Base-by-base conservation (phyloP, 2,797 vertebrate genomes). In the Perodicticus potto region DNA sequence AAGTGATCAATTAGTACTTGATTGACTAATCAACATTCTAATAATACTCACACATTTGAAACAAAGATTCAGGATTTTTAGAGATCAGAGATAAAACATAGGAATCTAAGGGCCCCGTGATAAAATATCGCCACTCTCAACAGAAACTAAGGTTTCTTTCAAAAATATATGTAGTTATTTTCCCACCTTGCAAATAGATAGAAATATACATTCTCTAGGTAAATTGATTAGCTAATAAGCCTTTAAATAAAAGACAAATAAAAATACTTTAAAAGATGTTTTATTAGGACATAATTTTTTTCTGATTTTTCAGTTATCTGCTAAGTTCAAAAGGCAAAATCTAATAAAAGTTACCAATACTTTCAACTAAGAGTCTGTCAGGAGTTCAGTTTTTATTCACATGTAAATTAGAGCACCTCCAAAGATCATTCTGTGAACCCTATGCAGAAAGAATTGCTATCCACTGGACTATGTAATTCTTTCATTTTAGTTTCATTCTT, bases 401-500 rank as follows among this genome's bases (percentile, higher is more conserved):
- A 40, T 80, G 32, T 23, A 91, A 77, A 80, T 86, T 43, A 77
- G 37, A 81, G 20, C 25, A 49, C 14, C 32, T 84, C 23, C 80
- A 96, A 73, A 55, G 20, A 45, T 67, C 55, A 53, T 53, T 81
- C 73, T 81, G 4, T 83, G 7, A 95, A 83, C 34, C 84, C 3
- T 43, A 67, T 49, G 19, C 13, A 53, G 81, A 93, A 96, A 91
- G 45, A 95, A 95, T 19, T 85, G 34, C 43, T 70, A 19, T 17
- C 12, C 40, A 43, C 2, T 34, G 85, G 37, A 65, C 25, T 65
- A 59, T n/a, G 34, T 29, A 59, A 65, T 8, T 20, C 63, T 91
- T 65, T 84, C 37, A 67, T 94, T 85, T 91, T 63, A 61, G 25
- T 87, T 92, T 87, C 3, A 72, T 37, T 95, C 93, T 92, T 76